Evolutionary conservation across 1,140 invertebrate species (phyloP).

Genomic region (Bactericera cockerelli): DNA sequence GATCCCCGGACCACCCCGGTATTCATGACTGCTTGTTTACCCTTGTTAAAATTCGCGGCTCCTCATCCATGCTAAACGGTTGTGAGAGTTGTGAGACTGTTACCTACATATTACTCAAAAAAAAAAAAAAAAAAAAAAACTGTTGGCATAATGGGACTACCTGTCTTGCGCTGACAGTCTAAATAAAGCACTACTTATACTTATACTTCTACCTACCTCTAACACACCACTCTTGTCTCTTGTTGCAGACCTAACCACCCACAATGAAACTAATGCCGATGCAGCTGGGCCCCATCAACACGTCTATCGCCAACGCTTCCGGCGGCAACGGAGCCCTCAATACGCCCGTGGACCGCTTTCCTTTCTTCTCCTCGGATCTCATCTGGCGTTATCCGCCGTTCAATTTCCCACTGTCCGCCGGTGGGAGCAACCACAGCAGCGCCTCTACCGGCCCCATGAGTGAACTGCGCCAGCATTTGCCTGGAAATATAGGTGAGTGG

Average conservation of each 20-base stretch:
- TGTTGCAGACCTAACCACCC: neutral
- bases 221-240: too few species aligned
- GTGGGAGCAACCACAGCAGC: slow-evolving; percentile 29
- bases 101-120: too few species aligned
- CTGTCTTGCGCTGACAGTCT: too few species aligned
- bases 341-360: slow-evolving; percentile 40
- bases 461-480: slow-evolving; percentile 72
- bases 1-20: too few species aligned
- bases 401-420: slow-evolving; percentile 36
- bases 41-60: too few species aligned
- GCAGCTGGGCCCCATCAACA: neutral
- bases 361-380: slow-evolving; percentile 54
- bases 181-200: too few species aligned
- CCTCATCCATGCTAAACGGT: too few species aligned
- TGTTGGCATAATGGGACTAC: too few species aligned
- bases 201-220: too few species aligned
- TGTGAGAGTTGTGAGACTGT: too few species aligned
- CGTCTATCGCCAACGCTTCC: neutral
- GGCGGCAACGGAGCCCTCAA: neutral
- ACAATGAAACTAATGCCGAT: slow-evolving; percentile 2
- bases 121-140: too few species aligned
- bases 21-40: too few species aligned
- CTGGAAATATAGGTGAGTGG: slow-evolving; percentile 47
- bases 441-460: slow-evolving; percentile 41
- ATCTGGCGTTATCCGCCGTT: slow-evolving; percentile 59